Base-by-base conservation (phyloP, 2,113 vertebrate species). In the Gadus macrocephalus region DNA sequence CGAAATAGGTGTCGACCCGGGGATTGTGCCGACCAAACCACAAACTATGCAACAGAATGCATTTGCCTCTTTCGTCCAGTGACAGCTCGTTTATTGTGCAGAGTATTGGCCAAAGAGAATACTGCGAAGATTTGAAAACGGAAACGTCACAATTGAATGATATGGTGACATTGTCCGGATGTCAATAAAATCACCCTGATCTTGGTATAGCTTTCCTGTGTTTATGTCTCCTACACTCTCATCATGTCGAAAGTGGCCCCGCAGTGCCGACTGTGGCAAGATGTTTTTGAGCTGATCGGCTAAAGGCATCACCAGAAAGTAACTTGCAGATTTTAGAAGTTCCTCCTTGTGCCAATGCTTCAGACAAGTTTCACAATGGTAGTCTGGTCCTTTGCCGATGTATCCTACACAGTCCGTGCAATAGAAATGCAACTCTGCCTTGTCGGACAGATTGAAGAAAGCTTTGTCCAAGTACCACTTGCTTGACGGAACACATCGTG, bases 131-230 rank as follows among this genome's bases (percentile, higher is more conserved):
- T 6, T 20, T 22, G 19, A 9, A 25, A 19, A 62, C 61, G 12
- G 61, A 22, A 11, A 9, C 61, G 27, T 62, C 61, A 62, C 61
- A 62, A 62, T 62, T 62, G 61, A 62, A 62, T 22, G 61, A 3
- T 25, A 62, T 7, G 8, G 61, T 5, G 8, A 62, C 12, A 25
- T 62, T 62, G 19, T 15, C 16, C 16, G 16, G 16, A 14, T 55
- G 53, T 55, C 16, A 14, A 55, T 2, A 14, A 14, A 9, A 55
- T 55, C 11, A 14, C 11, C 16, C 53, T 14, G 11, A 14, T 2
- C 11, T 55, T 16, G 11, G 53, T 55, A 55, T 55, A 14, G 11
- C 53, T 16, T 55, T 55, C 53, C 53, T 9, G 53, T 55, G 53
- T 55, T 55, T 55, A 55, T 55, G 16, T 2, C 53, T 14, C 11